Percentiles rank a stretch among this genome's conserved stretches.
phyloP scores from a whole-genome alignment of 2,113 vertebrate species.

The Poecile atricapillus region DNA sequence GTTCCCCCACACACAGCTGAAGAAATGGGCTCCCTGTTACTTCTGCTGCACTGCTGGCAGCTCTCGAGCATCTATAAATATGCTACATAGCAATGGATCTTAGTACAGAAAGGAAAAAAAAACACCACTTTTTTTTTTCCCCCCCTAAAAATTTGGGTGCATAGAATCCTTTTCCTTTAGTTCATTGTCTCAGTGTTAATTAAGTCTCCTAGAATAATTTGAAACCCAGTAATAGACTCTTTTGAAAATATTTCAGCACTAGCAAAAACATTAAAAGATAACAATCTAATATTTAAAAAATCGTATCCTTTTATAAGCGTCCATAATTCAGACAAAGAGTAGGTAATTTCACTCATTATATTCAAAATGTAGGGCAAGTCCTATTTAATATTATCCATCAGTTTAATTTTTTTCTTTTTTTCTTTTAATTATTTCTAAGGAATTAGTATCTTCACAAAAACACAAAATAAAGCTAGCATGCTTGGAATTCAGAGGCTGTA shows the following conservation, averaged over 20 bases:
- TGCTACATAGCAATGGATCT: background rate
- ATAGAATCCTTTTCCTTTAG: background rate
- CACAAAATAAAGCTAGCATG: background rate
- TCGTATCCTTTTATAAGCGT: background rate
- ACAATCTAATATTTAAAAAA: background rate
- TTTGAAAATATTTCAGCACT: background rate
- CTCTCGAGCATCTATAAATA: background rate
- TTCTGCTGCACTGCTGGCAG: background rate
- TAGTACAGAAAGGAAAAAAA: background rate
- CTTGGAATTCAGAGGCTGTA: background rate
- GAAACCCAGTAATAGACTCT: background rate
- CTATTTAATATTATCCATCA: background rate
- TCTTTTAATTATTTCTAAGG: background rate
- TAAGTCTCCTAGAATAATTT: background rate
- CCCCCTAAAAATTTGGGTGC: background rate
- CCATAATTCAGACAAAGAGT: background rate
- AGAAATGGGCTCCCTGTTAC: background rate
- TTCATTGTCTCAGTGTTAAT: background rate
- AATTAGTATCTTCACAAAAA: conserved; percentile 13
- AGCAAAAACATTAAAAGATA: conserved; percentile 18
- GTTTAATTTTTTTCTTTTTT: background rate
- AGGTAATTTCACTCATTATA: background rate
- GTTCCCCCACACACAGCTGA: background rate
- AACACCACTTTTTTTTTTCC: background rate
- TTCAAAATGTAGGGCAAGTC: background rate